Evolutionary conservation across 2,113 vertebrate species (phyloP).

Genomic region (Mola mola): DNA sequence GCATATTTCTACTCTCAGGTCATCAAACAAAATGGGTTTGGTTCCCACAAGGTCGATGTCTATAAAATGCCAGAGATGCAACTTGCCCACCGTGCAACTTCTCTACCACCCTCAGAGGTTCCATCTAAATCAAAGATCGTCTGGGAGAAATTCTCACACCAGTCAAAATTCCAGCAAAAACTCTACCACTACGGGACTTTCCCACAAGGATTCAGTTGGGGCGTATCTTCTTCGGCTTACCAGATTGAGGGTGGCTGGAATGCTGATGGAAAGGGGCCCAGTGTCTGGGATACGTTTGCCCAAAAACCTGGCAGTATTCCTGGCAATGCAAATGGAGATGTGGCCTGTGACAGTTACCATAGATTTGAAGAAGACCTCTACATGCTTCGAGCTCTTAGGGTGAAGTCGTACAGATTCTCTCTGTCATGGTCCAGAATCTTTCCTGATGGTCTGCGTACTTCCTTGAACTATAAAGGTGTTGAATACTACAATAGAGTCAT

Average conservation of each 20-base stretch:
- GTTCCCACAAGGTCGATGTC: neutral
- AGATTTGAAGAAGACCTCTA: conserved; percentile 89
- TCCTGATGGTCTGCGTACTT: conserved; percentile 82
- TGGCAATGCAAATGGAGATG: conserved; percentile 80
- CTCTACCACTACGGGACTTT: conserved; percentile 89
- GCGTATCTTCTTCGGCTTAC: conserved; percentile 91
- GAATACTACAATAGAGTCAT: conserved; percentile 92
- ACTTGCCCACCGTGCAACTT: neutral
- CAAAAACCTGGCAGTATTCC: conserved; percentile 82
- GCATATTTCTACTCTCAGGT: conserved; percentile 87
- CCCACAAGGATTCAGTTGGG: conserved; percentile 86
- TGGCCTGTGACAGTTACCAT: conserved; percentile 92
- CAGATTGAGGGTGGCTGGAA: conserved; percentile 94
- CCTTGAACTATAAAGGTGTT: conserved; percentile 86
- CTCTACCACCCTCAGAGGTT: conserved; percentile 84
- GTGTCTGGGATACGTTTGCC: conserved; percentile 94
- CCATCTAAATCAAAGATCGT: conserved; percentile 88
- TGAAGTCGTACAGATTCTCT: conserved; percentile 91
- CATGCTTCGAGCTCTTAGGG: conserved; percentile 86
- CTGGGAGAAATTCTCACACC: conserved; percentile 90
- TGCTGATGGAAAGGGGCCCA: conserved; percentile 90
- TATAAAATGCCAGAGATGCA: conserved; percentile 2
- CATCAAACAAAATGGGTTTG: conserved; percentile 87
- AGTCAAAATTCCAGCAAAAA: conserved; percentile 85
- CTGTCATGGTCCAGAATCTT: conserved; percentile 96